phyloP scores from a whole-genome alignment of 2,113 vertebrate species.

The Turnix velox region DNA sequence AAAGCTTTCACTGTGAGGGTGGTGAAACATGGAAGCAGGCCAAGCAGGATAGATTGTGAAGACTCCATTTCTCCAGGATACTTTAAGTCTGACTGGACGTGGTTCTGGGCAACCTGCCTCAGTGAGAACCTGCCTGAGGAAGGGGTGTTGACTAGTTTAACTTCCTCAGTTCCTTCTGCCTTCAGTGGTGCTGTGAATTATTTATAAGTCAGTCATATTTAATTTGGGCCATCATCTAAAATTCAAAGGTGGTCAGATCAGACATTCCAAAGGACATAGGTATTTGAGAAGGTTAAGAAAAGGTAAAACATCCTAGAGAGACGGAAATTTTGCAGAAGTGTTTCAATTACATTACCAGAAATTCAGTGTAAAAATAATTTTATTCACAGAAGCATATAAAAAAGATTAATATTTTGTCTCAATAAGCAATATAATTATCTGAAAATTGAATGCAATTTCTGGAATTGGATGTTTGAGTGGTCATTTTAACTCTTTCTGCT shows the following conservation, averaged over 20 bases:
- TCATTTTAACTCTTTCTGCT: not conserved
- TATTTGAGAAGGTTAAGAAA: not conserved
- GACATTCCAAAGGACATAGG: not conserved
- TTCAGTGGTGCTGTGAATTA: not conserved
- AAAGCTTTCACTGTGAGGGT: not conserved
- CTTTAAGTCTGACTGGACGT: not conserved
- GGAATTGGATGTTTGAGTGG: not conserved
- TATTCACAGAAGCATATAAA: not conserved
- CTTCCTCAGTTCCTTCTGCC: not conserved
- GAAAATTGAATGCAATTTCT: not conserved
- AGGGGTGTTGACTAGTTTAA: rapidly evolving
- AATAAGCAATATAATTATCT: not conserved
- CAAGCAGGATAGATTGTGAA: not conserved
- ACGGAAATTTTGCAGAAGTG: not conserved
- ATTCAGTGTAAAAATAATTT: not conserved
- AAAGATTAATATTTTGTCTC: not conserved
- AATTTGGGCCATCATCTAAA: not conserved
- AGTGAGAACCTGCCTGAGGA: not conserved
- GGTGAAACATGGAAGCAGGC: not conserved
- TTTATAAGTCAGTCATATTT: not conserved
- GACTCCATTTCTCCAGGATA: not conserved
- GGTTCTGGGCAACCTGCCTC: not conserved
- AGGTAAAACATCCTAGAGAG: not conserved
- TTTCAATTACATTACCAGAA: not conserved
- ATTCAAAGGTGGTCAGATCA: not conserved